phyloP scores from a whole-genome alignment of 2,888 invertebrate species.

The Cosmopolites sordidus region DNA sequence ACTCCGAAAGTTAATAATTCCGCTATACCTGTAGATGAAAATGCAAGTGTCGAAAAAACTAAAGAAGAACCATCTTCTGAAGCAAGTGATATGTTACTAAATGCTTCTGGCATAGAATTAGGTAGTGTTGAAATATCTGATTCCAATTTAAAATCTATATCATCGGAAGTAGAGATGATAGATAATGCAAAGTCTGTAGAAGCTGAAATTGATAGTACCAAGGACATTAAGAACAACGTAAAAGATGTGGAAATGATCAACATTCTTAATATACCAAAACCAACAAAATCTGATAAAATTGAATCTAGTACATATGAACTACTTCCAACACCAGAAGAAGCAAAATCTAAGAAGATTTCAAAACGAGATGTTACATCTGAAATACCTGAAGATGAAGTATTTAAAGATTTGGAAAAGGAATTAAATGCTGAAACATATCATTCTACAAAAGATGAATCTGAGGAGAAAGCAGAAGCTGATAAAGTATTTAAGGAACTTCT shows the following conservation, averaged over 20 bases:
- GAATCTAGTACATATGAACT: constrained; percentile 23
- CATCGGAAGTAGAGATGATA: constrained; percentile 22
- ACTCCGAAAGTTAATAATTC: constrained; percentile 35
- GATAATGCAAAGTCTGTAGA: constrained; percentile 16
- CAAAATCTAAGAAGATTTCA: constrained; percentile 25
- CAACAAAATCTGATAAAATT: constrained; percentile 18
- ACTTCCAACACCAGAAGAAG: constrained; percentile 23
- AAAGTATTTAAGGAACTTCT: constrained; percentile 42
- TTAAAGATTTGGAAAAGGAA: constrained; percentile 39
- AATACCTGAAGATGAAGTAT: constrained; percentile 34
- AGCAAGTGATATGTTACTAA: constrained; percentile 37
- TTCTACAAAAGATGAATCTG: constrained; percentile 29
- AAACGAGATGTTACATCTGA: constrained; percentile 29
- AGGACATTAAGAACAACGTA: constrained; percentile 7
- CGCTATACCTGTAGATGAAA: constrained; percentile 37
- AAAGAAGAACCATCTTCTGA: constrained; percentile 30
- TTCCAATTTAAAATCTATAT: constrained; percentile 16
- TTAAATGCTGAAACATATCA: constrained; percentile 32
- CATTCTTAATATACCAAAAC: constrained; percentile 26
- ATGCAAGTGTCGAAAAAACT: constrained; percentile 40
- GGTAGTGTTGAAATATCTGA: constrained; percentile 23
- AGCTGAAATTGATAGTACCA: constrained; percentile 16
- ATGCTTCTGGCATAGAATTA: constrained; percentile 39
- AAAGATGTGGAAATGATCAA: constrained; percentile 37
- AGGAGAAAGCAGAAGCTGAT: constrained; percentile 39